A percentile compares a stretch with the other conserved stretches of the same genome.
phyloP scores from a whole-genome alignment of 1,140 invertebrate species.

The Ylistrum balloti region DNA sequence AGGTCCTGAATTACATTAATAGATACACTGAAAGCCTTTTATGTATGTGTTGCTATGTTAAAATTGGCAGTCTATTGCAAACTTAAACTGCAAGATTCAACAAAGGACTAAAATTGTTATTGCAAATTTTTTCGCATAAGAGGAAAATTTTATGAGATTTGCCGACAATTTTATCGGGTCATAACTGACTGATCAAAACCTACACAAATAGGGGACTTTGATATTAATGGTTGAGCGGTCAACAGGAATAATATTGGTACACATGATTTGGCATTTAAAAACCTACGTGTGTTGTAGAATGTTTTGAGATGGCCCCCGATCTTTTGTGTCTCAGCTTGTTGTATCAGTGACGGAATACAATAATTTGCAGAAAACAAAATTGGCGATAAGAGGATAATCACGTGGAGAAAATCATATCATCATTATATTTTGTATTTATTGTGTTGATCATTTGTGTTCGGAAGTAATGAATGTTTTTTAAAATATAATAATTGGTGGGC shows the following conservation, averaged over 20 bases:
- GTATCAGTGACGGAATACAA: slow-evolving; percentile 2
- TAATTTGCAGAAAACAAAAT: neutral
- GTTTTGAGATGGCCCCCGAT: neutral
- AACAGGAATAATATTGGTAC: slow-evolving; percentile 5
- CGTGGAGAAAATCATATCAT: neutral
- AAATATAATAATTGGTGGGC: slow-evolving; percentile 6
- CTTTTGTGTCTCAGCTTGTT: neutral
- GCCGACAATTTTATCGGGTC: slow-evolving; percentile 26
- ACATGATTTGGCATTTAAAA: neutral
- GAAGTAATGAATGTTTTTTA: neutral
- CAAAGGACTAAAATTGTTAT: neutral
- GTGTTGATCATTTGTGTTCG: neutral
- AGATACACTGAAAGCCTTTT: neutral
- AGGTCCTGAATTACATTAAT: neutral
- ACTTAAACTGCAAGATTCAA: neutral
- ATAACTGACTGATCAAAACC: slow-evolving; percentile 1
- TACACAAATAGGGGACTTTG: neutral
- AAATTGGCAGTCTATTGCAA: neutral
- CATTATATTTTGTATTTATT: neutral
- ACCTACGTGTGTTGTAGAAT: neutral
- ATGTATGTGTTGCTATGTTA: neutral
- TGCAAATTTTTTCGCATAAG: neutral
- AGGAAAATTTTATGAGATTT: slow-evolving; percentile 3
- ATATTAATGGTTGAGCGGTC: neutral
- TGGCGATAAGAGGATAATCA: neutral